Evolutionary conservation across 2,888 invertebrate genomes (phyloP).

Genomic region (Clivina fossor): DNA sequence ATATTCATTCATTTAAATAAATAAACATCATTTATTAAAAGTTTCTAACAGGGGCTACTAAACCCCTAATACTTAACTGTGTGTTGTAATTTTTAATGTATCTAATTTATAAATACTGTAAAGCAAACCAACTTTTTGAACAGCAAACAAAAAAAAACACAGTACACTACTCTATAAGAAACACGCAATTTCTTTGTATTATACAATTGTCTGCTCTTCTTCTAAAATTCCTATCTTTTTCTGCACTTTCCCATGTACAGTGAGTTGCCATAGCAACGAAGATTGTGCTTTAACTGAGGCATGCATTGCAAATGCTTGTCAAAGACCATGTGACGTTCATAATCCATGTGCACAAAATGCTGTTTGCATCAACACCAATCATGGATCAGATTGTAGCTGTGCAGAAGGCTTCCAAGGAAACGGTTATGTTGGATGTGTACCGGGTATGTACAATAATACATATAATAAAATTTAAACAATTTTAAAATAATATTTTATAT

Average conservation of each 20-base stretch:
- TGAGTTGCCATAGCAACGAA: constrained; percentile 82
- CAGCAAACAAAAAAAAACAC: too few relatives aligned
- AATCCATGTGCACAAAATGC: constrained; percentile 84
- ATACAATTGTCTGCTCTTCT: constrained; percentile 39
- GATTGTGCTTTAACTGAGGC: constrained; percentile 85
- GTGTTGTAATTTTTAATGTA: constrained; percentile 30
- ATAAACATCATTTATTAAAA: too few relatives aligned
- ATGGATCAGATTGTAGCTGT: constrained; percentile 84
- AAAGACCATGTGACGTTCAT: constrained; percentile 82
- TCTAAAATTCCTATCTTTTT: constrained; percentile 35
- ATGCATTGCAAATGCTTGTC: constrained; percentile 82
- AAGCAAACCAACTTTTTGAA: constrained; percentile 39
- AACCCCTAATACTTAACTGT: too few relatives aligned
- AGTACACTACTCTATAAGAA: too few relatives aligned
- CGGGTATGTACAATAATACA: constrained; percentile 60
- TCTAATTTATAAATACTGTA: constrained; percentile 30
- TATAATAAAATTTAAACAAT: background rate
- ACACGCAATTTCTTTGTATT: constrained; percentile 38
- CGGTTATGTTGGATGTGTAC: constrained; percentile 77
- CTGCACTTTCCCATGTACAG: constrained; percentile 59
- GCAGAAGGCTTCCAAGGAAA: constrained; percentile 85
- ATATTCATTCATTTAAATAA: too few relatives aligned
- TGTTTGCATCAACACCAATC: constrained; percentile 84
- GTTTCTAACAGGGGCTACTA: too few relatives aligned
- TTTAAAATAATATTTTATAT: constrained; percentile 35